Percentiles rank a stretch among this genome's conserved stretches.
Conservation (phyloP, 2,888 invertebrate genomes). For the Idaea straminata region DNA sequence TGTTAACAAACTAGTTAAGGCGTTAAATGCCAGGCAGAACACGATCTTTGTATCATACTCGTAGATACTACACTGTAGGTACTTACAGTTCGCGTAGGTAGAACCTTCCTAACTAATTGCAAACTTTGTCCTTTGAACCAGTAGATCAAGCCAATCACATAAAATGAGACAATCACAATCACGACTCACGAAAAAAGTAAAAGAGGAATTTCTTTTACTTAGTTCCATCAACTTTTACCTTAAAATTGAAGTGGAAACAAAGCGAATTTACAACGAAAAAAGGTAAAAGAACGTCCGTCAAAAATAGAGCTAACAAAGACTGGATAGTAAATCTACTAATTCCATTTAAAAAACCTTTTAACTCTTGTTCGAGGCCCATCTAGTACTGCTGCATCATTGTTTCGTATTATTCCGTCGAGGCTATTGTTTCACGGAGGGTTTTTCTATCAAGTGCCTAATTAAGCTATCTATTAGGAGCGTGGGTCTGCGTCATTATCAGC, state of each 20-base stretch:
- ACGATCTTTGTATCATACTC: not conserved
- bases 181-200: not conserved
- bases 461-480: slow-evolving; percentile 22
- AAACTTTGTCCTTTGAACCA: not conserved
- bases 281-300: slow-evolving; percentile 22
- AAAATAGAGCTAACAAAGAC: slow-evolving; percentile 19
- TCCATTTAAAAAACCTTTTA: slow-evolving; percentile 21
- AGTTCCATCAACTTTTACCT: slow-evolving; percentile 1
- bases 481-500: not conserved
- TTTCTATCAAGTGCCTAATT: slow-evolving; percentile 35
- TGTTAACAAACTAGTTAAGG: not conserved
- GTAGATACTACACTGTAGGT: not conserved
- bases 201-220: not conserved
- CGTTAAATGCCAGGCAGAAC: not conserved
- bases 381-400: slow-evolving; percentile 15
- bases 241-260: slow-evolving; percentile 1
- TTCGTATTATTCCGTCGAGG: slow-evolving; percentile 7
- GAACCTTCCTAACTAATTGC: not conserved
- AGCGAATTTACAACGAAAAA: slow-evolving; percentile 6
- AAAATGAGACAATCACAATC: not conserved
- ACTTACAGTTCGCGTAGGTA: not conserved
- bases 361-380: slow-evolving; percentile 13
- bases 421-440: slow-evolving; percentile 28
- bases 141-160: not conserved
- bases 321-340: slow-evolving; percentile 22